Base-by-base conservation (phyloP, 2,888 invertebrate species). In the Norana najaformis region DNA sequence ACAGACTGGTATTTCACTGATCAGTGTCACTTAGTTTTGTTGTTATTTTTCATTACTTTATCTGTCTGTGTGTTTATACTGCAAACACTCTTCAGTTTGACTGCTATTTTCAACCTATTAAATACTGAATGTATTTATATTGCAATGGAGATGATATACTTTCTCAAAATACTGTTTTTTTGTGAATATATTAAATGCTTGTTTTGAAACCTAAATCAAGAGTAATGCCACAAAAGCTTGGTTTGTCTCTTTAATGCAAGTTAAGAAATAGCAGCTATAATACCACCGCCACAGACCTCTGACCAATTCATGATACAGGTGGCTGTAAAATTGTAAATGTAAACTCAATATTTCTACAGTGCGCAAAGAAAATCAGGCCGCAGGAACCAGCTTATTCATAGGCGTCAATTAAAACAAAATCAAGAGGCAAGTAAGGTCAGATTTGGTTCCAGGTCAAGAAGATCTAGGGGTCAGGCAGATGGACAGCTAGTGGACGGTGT, bases 81-180 rank as follows among this genome's bases (percentile, higher is more conserved):
- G 69, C 69, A 69, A n/a, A 69, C 69, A 69, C n/a, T 69, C 30
- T n/a, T 69, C 69, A 8, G n/a, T 69, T 69, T n/a, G 8, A 69
- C 69, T 69, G 69, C n/a, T 69, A 69, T 69, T 69, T n/a, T 69
- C 69, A n/a, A 69, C 69, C 69, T 69, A n/a, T 69, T n/a, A 69
- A 69, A 69, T n/a, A 69, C 69, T 69, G 30, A n/a, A 69, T 2
- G 69, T 69, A 69, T 69, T 69, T 69, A 69, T 69, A 69, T 69
- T n/a, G 69, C 69, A 69, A n/a, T 69, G 11, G 69, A 69, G n/a
- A 69, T n/a, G n/a, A 69, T 69, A 69, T 30, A 69, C n/a, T n/a
- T 30, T 69, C n/a, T 69, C n/a, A 30, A 69, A 30, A 69, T 69
- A 69, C n/a, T 69, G 69, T 69, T 69, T 69, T 69, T 69, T 69